Evolutionary conservation across 2,888 invertebrate genomes (phyloP), one percentile per base, ranked within the genome.

Genomic region (Myopa tessellatipennis): DNA sequence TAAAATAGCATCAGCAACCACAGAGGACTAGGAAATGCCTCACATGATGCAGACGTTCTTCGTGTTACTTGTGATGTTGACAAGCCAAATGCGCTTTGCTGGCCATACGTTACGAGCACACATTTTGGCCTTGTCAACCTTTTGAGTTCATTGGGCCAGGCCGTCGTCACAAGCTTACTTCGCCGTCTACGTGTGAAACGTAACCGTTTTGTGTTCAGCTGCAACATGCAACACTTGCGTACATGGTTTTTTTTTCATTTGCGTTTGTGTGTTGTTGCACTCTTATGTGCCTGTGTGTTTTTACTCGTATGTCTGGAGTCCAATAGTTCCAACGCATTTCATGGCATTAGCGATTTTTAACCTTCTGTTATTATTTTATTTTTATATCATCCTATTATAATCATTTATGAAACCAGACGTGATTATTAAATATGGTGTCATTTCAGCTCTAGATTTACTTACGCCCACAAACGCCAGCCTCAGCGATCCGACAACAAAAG

Each of bases 401-500:
- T 26, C 26, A 26, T 26, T 26, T 26, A 26, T 26, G 2, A 26
- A 26, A 26, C 2, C 26, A 1, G 26, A 26, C 26, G 26, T 26
- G 26, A 26, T 26, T 26, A 26, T 26, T 38, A 10, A 8, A 18
- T 38, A 4, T 63, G 63, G 63, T 58, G 76, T 70, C 12, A 68
- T 82, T 77, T 63, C 77, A 78, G 82, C 81, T 76, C 76, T 82
- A 76, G 77, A 78, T 77, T 76, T 82, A 81, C 74, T 82, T 74
- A 79, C 80, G 80, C 80, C 77, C 69, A 79, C 85, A 86, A 84
- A 85, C 83, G 88, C 87, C 81, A 83, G 82, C 79, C 81, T 85
- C 26, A 58, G 76, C 34, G 82, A 82, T 68, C 84, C 71, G 65
- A 68, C 76, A 65, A 84, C 93, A 77, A 92, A 94, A 77, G 96